Percentiles rank a stretch among this genome's conserved stretches.
These are phyloP conservation scores for Struthio camelus DNA, from an alignment of 2,113 vertebrate species.

Conservation along the genomic window DNA sequence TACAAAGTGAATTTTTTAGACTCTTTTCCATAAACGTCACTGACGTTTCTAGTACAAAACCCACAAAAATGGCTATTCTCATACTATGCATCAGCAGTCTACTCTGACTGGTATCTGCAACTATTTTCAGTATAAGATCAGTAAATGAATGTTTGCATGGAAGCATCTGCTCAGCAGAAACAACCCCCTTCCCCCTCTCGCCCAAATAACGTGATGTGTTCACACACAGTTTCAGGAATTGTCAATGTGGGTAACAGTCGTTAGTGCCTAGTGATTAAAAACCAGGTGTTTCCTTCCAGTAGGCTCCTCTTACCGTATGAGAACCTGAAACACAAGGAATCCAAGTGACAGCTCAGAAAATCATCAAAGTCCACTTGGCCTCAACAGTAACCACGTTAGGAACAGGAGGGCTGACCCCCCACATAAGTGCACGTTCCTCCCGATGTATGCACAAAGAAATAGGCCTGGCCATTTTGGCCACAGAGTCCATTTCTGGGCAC, in stretches of 20 bases:
- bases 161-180: conserved; percentile 51
- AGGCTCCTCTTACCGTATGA: background rate
- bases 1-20: conserved; percentile 12
- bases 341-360: background rate
- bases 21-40: background rate
- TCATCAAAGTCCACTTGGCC: background rate
- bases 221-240: conserved; percentile 9
- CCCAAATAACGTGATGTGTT: background rate
- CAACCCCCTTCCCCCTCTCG: background rate
- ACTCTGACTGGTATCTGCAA: background rate
- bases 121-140: conserved; percentile 56
- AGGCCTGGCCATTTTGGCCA: background rate
- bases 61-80: conserved; percentile 1
- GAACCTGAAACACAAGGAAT: background rate
- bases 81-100: background rate
- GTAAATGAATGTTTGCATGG: conserved; percentile 33
- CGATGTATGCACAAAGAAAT: background rate
- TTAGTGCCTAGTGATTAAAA: background rate
- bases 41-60: conserved; percentile 4
- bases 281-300: conserved; percentile 37
- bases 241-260: background rate
- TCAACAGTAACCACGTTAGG: background rate
- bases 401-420: background rate
- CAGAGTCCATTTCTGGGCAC: background rate
- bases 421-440: fast-evolving